These are phyloP conservation scores for Parazoanthus swiftii DNA, from an alignment of 92 coral and sea anemone species.

Conservation along the genomic window DNA sequence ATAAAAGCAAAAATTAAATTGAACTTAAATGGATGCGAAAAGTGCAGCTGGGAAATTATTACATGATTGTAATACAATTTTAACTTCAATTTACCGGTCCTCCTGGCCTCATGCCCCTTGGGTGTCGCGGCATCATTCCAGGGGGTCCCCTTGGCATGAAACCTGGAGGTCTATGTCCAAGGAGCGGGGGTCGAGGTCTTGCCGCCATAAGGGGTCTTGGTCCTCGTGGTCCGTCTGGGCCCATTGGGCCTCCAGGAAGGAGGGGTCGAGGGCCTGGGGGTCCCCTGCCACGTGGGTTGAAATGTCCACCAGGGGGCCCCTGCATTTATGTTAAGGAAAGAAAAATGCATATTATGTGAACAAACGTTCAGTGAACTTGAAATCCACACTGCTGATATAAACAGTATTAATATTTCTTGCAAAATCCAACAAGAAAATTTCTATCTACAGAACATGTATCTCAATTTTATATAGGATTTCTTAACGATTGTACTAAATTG, in stretches of 20 bases:
- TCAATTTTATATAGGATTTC: no score
- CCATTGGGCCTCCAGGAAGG: slow-evolving; percentile 48
- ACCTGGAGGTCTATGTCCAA: slow-evolving; percentile 33
- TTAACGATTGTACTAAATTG: no score
- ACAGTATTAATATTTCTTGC: no score
- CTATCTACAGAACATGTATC: no score
- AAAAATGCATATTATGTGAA: background rate
- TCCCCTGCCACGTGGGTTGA: slow-evolving; percentile 24
- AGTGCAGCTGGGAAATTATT: no score
- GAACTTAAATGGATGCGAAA: no score
- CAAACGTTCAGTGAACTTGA: background rate
- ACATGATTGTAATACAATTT: background rate
- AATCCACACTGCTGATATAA: no score
- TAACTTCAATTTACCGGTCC: slow-evolving; percentile 11
- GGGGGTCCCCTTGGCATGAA: slow-evolving; percentile 38
- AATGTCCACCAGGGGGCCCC: slow-evolving; percentile 16
- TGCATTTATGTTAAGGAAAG: background rate
- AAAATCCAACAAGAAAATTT: no score
- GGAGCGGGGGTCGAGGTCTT: slow-evolving; percentile 37
- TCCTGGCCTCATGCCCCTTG: slow-evolving; percentile 37
- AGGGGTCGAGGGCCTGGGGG: slow-evolving; percentile 37
- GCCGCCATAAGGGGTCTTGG: slow-evolving; percentile 70
- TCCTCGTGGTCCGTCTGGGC: slow-evolving; percentile 35
- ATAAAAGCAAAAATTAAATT: no score
- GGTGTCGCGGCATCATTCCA: slow-evolving; percentile 36